phyloP scores from a whole-genome alignment of 2,113 vertebrate genomes.

The Acanthisitta chloris region DNA sequence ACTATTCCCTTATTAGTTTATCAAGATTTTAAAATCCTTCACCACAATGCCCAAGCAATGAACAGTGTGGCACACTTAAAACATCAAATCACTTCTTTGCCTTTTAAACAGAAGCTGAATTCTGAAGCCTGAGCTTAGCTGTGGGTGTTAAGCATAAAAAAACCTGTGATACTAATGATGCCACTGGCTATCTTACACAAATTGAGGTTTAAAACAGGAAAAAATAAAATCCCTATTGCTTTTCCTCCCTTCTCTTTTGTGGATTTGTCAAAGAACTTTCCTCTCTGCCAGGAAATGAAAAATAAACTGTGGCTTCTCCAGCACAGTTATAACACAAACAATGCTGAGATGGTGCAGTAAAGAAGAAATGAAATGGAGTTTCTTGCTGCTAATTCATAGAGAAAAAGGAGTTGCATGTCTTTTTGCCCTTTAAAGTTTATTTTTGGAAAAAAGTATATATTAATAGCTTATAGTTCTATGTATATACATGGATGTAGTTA shows the following conservation, averaged over 20 bases:
- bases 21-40: background rate
- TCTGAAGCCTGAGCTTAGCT: background rate
- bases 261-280: background rate
- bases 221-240: background rate
- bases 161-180: background rate
- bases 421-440: background rate
- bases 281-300: background rate
- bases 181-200: background rate
- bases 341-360: background rate
- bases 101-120: background rate
- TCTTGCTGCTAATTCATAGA: background rate
- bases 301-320: background rate
- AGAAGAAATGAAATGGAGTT: background rate
- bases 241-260: accelerated
- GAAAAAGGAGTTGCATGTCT: accelerated
- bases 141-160: background rate
- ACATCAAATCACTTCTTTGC: background rate
- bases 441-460: accelerated
- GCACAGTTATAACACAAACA: background rate
- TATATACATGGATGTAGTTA: background rate
- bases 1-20: background rate
- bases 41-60: background rate
- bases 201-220: background rate
- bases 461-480: background rate
- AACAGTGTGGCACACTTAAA: background rate